phyloP scores from a whole-genome alignment of 2,797 vertebrate species.

The Rhinoraja longicauda region DNA sequence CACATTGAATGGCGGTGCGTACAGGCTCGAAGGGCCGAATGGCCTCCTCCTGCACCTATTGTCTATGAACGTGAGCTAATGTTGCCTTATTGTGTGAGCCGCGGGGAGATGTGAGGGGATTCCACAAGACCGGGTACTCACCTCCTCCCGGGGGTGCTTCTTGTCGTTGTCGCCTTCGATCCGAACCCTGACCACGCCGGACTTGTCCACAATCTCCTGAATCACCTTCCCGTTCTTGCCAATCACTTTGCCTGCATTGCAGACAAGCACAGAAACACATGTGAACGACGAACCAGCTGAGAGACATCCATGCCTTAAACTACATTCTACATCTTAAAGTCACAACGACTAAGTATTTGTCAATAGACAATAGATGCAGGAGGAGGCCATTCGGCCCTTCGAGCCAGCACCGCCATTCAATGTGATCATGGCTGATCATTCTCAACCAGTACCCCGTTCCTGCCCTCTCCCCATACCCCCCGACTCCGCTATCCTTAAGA shows the following conservation, averaged over 20 bases:
- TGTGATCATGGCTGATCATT: too few relatives aligned
- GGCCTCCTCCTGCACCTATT: too few relatives aligned
- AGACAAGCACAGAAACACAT: constrained; percentile 33
- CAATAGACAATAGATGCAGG: too few relatives aligned
- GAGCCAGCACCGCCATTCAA: too few relatives aligned
- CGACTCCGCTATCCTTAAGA: too few relatives aligned
- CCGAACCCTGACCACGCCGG: constrained; percentile 82
- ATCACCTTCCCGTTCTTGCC: constrained; percentile 89
- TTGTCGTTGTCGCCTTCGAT: constrained; percentile 90
- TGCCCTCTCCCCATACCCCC: too few relatives aligned
- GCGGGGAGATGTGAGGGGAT: neutral
- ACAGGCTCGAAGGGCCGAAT: too few relatives aligned
- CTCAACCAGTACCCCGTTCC: too few relatives aligned
- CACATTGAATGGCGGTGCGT: too few relatives aligned
- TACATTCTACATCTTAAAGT: too few relatives aligned
- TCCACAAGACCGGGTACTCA: constrained; percentile 50
- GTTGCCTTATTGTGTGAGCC: neutral
- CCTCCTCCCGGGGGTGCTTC: constrained; percentile 82
- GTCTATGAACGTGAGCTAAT: neutral
- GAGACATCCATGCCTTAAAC: neutral
- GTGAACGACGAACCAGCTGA: neutral
- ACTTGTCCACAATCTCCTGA: constrained; percentile 91
- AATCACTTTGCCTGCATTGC: constrained; percentile 76
- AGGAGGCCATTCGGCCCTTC: too few relatives aligned
- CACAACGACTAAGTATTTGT: too few relatives aligned